Base-by-base conservation (phyloP, 1,140 invertebrate species). In the Idris sp. region DNA sequence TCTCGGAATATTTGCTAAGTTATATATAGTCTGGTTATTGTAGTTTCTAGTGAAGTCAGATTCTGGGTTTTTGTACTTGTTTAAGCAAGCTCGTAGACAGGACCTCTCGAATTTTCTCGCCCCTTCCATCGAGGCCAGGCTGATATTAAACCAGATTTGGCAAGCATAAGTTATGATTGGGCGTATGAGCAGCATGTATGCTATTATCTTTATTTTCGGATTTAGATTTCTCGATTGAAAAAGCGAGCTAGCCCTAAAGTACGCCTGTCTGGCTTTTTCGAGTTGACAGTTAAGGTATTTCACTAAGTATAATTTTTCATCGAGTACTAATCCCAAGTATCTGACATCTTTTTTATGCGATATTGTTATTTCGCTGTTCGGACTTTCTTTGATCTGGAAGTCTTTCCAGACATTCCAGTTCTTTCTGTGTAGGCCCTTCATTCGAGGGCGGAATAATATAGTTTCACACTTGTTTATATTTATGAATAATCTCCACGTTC, bases 331-430 rank as follows among this genome's bases (percentile, higher is more conserved):
- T 1, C 28, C 28, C 18, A 48, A 48, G 14, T 51, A 51, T 8
- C 15, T 22, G 1, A 35, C 46, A 13, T 8, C n/a, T 5, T 15
- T 0, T 0, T 36, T 48, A 15, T 48, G 43, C 6, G 43, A 14
- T 13, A 51, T 51, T 35, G 11, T n/a, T 10, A 7, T 25, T 1
- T 22, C 9, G 5, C 26, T 48, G n/a, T 48, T 9, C 0, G 14
- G 26, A 5, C 22, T 10, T 31, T 48, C 46, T 28, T 49, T 49
- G n/a, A 49, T 11, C 14, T 25, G 11, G 8, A 49, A 49, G 9
- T 49, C 10, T 35, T 9, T 49, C 46, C 46, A 49, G 1, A 49
- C 31, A 10, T 33, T 49, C 43, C 43, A 48, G 9, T 31, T 48
- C 4, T 13, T 31, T 26, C 14, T 49, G 5, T 35, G 33, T 11